Conservation (phyloP, 2,888 invertebrate species). For the Pseudococcus jackbeardsleyi region DNA sequence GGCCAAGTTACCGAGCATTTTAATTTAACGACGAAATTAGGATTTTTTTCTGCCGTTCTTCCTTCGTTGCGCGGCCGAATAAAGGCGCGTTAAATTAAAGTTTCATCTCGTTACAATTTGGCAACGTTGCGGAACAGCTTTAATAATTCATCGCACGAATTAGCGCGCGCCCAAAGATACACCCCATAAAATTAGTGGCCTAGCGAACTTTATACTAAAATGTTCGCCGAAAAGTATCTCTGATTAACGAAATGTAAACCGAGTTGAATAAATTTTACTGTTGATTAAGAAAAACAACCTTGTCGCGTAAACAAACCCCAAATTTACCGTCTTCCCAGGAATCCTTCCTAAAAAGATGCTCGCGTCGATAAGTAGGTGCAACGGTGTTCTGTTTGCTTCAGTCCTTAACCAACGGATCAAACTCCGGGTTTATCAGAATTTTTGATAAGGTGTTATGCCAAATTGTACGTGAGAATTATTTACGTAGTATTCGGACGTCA, state of each 20-base stretch:
- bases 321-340: background rate
- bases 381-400: background rate
- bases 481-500: background rate
- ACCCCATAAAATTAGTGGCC: constrained; percentile 35
- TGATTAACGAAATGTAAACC: constrained; percentile 49
- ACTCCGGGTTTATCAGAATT: background rate
- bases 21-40: constrained; percentile 56
- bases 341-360: background rate
- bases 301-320: constrained; percentile 34
- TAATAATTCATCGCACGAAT: constrained; percentile 53
- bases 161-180: constrained; percentile 47
- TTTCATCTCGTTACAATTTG: constrained; percentile 44
- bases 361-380: background rate
- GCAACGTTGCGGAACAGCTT: constrained; percentile 47
- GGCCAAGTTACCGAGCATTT: constrained; percentile 47
- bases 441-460: background rate
- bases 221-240: constrained; percentile 39
- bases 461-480: background rate
- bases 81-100: constrained; percentile 20
- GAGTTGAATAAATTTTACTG: constrained; percentile 47
- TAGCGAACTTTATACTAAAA: constrained; percentile 35
- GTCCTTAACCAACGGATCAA: background rate
- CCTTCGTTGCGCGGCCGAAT: background rate
- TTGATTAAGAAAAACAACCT: constrained; percentile 37
- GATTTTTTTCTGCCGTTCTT: background rate